A percentile compares a stretch with the other conserved stretches of the same genome.
These are phyloP conservation scores for Andricus quercusramuli DNA, from an alignment of 2,888 invertebrate species.

Conservation along the genomic window DNA sequence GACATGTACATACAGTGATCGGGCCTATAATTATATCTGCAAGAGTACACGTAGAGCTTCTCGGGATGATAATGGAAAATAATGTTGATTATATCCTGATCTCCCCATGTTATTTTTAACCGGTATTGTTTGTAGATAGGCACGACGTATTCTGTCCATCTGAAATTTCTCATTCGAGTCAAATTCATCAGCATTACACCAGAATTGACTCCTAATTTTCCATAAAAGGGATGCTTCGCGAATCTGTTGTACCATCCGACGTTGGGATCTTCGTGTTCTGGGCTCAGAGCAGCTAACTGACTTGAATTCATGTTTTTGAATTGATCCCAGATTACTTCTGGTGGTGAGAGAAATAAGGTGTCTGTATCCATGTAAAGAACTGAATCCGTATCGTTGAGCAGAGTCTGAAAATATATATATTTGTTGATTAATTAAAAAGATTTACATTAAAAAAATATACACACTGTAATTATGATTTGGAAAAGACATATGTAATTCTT, in stretches of 20 bases:
- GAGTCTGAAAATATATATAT: conserved; percentile 81
- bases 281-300: conserved; percentile 92
- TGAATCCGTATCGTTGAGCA: conserved; percentile 89
- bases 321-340: conserved; percentile 90
- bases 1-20: conserved; percentile 98
- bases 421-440: too few species aligned
- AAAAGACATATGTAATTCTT: too few species aligned
- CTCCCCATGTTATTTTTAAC: conserved; percentile 96
- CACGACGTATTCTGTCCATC: conserved; percentile 91
- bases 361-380: conserved; percentile 96
- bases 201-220: conserved; percentile 93
- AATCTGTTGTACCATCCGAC: conserved; percentile 98
- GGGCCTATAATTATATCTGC: conserved; percentile 94
- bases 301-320: conserved; percentile 90
- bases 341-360: conserved; percentile 91
- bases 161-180: conserved; percentile 91
- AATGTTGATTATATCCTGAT: conserved; percentile 96
- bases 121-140: conserved; percentile 93
- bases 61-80: conserved; percentile 92
- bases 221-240: conserved; percentile 96
- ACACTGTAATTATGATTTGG: too few species aligned
- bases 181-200: conserved; percentile 99
- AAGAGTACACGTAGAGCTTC: conserved; percentile 88
- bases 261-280: conserved; percentile 95
- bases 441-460: too few species aligned